Evolutionary conservation across 2,113 vertebrate species (phyloP), one percentile per base, ranked within the genome.

Genomic region (Cololabis saira): DNA sequence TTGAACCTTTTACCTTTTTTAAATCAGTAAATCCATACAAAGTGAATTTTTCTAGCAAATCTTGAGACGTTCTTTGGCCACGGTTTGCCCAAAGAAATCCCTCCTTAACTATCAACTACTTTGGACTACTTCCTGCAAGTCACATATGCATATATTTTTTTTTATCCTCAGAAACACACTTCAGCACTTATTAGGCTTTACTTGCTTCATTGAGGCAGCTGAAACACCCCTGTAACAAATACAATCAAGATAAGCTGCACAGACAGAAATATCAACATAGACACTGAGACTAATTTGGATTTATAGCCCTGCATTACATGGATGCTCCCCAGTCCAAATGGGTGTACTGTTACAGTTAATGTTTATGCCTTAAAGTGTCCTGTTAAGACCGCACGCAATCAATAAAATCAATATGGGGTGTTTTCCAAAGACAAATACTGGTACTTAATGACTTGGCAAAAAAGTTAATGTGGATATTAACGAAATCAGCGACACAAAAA

Each of bases 351-450:
- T 88, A 84, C 78, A 76, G 75, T 86, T 85, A 86, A 90, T 81
- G 80, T 90, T 91, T 88, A 91, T 85, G 83, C 89, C 89, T 81
- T 87, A 76, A 85, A 86, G 65, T 74, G 53, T 83, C 86, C 82
- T 74, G 78, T 83, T 91, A 89, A 89, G 83, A 80, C 83, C 69
- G 56, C 76, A 84, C 73, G 61, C 47, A 44, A 82, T 85, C 87
- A 78, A 90, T 92, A 87, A 90, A 87, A 89, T 85, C 84, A 74
- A 83, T 82, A 88, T 60, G 70, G 81, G 41, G 61, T 65, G 48
- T 54, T 82, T 84, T 76, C 89, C 87, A 84, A 86, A 87, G 80
- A 72, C 67, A 78, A 85, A 81, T 27, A 4, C 56, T 64, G 67
- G 71, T 76, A 71, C 58, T 47, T 77, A 84, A 85, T 70, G 67